Base-by-base conservation (phyloP, 2,797 vertebrate species). In the Fistularia tabacaria region DNA sequence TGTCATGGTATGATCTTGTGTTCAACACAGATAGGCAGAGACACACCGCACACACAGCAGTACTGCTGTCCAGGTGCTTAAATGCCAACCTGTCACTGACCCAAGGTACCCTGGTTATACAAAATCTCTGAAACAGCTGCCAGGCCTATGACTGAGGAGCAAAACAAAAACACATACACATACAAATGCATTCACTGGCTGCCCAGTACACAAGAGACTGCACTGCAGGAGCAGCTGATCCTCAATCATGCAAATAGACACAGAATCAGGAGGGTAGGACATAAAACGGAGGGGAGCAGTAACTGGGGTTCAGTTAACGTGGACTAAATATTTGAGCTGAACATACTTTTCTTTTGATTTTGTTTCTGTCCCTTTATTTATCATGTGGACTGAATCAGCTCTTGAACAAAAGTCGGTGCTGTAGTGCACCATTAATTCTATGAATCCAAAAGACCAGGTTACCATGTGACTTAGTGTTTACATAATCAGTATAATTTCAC, bases 91-190 rank as follows among this genome's bases (percentile, higher is more conserved):
- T 72, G 68, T 59, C 60, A 58, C 62, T 78, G 74, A 82, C 54
- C 69, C 75, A 59, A 71, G 47, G 3, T 64, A 58, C 47, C 50
- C 15, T 0, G 50, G 62, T 72, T 75, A 71, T 80, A 65, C 64
- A 79, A 60, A 74, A 62, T 64, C 71, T 69, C 66, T 57, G 40
- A 15, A 79, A 75, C 87, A 88, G 85, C 85, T 86, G 84, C 73
- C 84, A 62, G 49, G 56, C 50, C 49, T 68, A 54, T 68, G 46
- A 64, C 54, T 59, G 64, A 63, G 14, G 58, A 57, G 10, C 11
- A 9, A 42, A 42, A 50, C 13, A 42, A 49, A 51, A 53, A 45
- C 41, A 69, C 25, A 49, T 46, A 59, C 58, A 51, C 51, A 43
- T 49, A 36, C 44, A 49, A 25, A 61, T 9, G 49, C 43, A 46